These are phyloP conservation scores for Salvelinus namaycush DNA, from an alignment of 2,113 vertebrate species.

Conservation along the genomic window DNA sequence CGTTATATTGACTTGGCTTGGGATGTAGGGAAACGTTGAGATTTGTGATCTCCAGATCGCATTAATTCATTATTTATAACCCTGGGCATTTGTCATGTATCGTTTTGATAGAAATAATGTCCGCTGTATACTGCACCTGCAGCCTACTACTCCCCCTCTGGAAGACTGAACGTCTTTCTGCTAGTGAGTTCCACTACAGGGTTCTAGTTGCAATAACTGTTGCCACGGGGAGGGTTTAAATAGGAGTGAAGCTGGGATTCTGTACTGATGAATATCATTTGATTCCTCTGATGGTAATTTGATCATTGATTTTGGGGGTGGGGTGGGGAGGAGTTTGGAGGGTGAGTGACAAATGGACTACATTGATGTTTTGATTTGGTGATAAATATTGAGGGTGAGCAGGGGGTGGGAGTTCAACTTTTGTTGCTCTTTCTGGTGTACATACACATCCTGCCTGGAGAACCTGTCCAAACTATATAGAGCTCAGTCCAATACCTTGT, in stretches of 20 bases:
- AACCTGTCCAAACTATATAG: constrained; percentile 17
- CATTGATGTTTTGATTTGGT: constrained; percentile 38
- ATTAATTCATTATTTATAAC: constrained; percentile 67
- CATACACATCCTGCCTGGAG: constrained; percentile 49
- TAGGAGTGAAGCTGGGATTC: constrained; percentile 39
- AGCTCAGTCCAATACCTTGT: background rate
- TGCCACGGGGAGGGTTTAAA: constrained; percentile 15
- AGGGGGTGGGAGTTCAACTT: constrained; percentile 40
- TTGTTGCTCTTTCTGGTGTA: constrained; percentile 12
- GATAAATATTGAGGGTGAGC: constrained; percentile 36
- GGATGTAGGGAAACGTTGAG: constrained; percentile 15
- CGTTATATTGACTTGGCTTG: constrained; percentile 26
- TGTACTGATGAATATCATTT: constrained; percentile 31
- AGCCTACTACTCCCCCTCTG: constrained; percentile 6
- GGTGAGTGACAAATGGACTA: constrained; percentile 17
- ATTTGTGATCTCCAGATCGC: constrained; percentile 28
- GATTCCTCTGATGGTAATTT: constrained; percentile 42
- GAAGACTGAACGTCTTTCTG: background rate
- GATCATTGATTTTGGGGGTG: background rate
- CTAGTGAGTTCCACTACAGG: constrained; percentile 30
- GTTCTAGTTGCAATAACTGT: background rate
- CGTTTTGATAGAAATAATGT: constrained; percentile 39
- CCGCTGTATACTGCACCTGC: constrained; percentile 26
- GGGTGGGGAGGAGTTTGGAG: background rate
- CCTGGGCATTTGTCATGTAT: constrained; percentile 56